Evolutionary conservation across 53 echinoderm and acorn worm species (phyloP), one percentile per base, ranked within the genome.

Genomic region (Stichopus horrens): DNA sequence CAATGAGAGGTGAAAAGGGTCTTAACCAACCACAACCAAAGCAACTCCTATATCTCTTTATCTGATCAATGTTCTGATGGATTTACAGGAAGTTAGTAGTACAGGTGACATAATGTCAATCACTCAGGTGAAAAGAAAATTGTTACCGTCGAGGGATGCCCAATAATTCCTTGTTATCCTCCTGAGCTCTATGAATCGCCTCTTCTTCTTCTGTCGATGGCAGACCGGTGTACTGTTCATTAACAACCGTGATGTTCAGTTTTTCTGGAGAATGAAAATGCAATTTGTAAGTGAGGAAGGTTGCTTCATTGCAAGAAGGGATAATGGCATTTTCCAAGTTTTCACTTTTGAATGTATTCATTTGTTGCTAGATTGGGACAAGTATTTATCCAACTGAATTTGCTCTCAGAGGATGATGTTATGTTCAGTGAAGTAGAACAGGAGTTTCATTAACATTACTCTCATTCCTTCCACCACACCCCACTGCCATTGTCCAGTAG

Each of bases 71-170:
- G 11, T 11, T 67, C n/a, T 67, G 68, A 67, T 14, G 0, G 3
- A 14, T 67, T 11, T 14, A 67, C n/a, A n/a, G 68, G n/a, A 11
- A n/a, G 11, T 67, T 67, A 67, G 68, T 67, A 67, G 13, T 67
- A 67, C 68, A 14, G 68, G 1, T 67, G 1, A 4, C 11, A 67
- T 67, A n/a, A 1, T 0, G 11, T 67, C n/a, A 67, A 67, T 14
- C 68, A 77, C 4, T 7, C 22, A 79, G 1, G 73, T 20, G 4
- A 8, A 57, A 22, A 5, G 14, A n/a, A n/a, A n/a, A 8, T 67
- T 66, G 37, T 85, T 89, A 98, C 98, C 98, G 93, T 86, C 98
- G 93, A 21, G 98, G 98, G 52, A 98, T 98, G 74, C 88, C 89
- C 18, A 98, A 86, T 55, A 91, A 92, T 10, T 92, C 86, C 68